Conservation (phyloP, 1,140 invertebrate genomes). For the Lanistes nyassanus region DNA sequence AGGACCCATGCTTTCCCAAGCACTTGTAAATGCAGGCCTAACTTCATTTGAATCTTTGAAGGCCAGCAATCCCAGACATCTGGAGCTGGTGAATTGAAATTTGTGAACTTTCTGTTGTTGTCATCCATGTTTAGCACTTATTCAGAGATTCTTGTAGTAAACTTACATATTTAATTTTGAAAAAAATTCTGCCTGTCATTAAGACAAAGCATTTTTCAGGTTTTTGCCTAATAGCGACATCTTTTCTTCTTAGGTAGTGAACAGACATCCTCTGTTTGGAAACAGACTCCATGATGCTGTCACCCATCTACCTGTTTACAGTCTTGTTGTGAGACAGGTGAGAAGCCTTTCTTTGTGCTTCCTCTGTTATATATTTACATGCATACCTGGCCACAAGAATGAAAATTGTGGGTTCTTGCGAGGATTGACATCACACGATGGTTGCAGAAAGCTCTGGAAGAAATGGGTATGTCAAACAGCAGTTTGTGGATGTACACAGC, state of each 20-base stretch:
- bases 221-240: neutral
- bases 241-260: slow-evolving; percentile 62
- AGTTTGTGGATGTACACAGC: too few relatives aligned
- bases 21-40: slow-evolving; percentile 76
- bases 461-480: too few relatives aligned
- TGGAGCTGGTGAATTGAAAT: slow-evolving; percentile 76
- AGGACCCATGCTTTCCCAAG: slow-evolving; percentile 71
- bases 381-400: too few relatives aligned
- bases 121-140: too few relatives aligned
- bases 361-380: slow-evolving; percentile 9
- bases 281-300: slow-evolving; percentile 64
- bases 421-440: too few relatives aligned
- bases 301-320: slow-evolving; percentile 66
- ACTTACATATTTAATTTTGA: too few relatives aligned
- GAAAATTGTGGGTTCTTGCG: too few relatives aligned
- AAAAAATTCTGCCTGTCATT: too few relatives aligned
- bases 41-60: slow-evolving; percentile 75
- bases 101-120: neutral
- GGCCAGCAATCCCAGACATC: slow-evolving; percentile 76
- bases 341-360: slow-evolving; percentile 38
- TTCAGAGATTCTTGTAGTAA: too few relatives aligned
- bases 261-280: slow-evolving; percentile 71
- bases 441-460: too few relatives aligned
- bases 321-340: slow-evolving; percentile 67
- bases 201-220: too few relatives aligned